Evolutionary conservation across 2,888 invertebrate species (phyloP).

Genomic region (Tyria jacobaeae): DNA sequence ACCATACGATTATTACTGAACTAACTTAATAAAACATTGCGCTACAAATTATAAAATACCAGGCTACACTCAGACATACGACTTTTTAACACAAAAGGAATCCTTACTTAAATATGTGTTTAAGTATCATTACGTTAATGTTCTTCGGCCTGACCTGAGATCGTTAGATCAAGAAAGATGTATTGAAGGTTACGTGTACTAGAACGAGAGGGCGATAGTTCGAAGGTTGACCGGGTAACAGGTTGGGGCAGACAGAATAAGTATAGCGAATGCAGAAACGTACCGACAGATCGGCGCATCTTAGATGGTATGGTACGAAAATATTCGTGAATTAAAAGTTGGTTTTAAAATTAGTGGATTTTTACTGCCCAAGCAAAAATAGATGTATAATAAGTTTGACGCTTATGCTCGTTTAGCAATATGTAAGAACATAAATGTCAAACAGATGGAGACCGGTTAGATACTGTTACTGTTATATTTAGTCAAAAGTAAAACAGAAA

Average conservation of each 20-base stretch:
- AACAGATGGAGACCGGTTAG: neutral
- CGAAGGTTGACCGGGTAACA: slow-evolving; percentile 84
- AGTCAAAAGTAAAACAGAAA: no score
- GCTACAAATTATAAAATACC: slow-evolving; percentile 53
- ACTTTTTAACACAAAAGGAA: slow-evolving; percentile 78
- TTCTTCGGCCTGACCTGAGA: slow-evolving; percentile 79
- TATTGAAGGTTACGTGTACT: slow-evolving; percentile 45
- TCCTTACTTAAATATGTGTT: slow-evolving; percentile 85
- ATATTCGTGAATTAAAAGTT: slow-evolving; percentile 46
- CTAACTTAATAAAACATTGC: slow-evolving; percentile 39
- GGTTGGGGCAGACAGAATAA: slow-evolving; percentile 82
- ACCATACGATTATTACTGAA: slow-evolving; percentile 16
- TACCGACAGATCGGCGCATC: slow-evolving; percentile 70
- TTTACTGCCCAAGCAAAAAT: neutral
- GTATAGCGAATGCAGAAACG: slow-evolving; percentile 80
- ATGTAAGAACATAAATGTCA: neutral
- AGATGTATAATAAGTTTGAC: neutral
- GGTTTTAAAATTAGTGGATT: neutral
- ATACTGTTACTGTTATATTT: no score
- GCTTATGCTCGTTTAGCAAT: neutral
- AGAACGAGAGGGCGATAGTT: slow-evolving; percentile 58
- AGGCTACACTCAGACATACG: slow-evolving; percentile 62
- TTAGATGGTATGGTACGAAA: slow-evolving; percentile 60
- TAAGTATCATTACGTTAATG: slow-evolving; percentile 85
- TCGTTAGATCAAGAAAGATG: slow-evolving; percentile 61